These are phyloP conservation scores for Macrosteles quadrilineatus DNA, from an alignment of 1,140 invertebrate genomes.

Conservation along the genomic window DNA sequence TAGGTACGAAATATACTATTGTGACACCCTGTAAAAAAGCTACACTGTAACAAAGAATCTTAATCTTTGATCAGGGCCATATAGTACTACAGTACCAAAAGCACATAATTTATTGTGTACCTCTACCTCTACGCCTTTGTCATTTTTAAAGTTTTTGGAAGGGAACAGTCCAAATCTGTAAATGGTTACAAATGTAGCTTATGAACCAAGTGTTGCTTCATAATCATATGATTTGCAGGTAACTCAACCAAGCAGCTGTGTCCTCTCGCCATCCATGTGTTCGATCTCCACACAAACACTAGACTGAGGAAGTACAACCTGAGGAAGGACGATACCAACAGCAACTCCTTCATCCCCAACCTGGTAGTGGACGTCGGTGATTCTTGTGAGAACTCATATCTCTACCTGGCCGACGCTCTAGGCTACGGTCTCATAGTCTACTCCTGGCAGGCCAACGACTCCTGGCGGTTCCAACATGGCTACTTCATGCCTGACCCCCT, in stretches of 20 bases:
- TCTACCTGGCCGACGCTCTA: conserved; percentile 78
- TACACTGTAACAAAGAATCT: too few species aligned
- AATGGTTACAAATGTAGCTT: too few species aligned
- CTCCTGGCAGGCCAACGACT: conserved; percentile 70
- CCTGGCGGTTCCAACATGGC: conserved; percentile 71
- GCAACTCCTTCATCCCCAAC: conserved; percentile 77
- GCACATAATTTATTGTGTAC: too few species aligned
- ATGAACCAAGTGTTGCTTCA: too few species aligned
- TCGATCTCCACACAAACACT: conserved; percentile 71
- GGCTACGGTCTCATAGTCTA: conserved; percentile 80
- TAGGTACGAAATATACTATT: too few species aligned
- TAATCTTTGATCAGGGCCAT: too few species aligned
- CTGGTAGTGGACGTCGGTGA: conserved; percentile 75
- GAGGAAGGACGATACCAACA: conserved; percentile 68
- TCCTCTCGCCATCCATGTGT: conserved; percentile 71
- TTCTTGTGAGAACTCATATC: conserved; percentile 72
- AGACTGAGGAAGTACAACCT: conserved; percentile 69
- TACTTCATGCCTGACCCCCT: conserved; percentile 79
- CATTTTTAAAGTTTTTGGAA: too few species aligned
- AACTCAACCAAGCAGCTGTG: conserved; percentile 72
- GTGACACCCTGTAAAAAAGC: too few species aligned
- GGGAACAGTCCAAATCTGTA: too few species aligned
- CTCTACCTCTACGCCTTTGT: too few species aligned
- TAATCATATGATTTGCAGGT: conserved; percentile 44
- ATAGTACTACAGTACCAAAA: too few species aligned